Evolutionary conservation across 2,888 invertebrate genomes (phyloP), one percentile per base, ranked within the genome.

Genomic region (Siphlonurus alternatus): DNA sequence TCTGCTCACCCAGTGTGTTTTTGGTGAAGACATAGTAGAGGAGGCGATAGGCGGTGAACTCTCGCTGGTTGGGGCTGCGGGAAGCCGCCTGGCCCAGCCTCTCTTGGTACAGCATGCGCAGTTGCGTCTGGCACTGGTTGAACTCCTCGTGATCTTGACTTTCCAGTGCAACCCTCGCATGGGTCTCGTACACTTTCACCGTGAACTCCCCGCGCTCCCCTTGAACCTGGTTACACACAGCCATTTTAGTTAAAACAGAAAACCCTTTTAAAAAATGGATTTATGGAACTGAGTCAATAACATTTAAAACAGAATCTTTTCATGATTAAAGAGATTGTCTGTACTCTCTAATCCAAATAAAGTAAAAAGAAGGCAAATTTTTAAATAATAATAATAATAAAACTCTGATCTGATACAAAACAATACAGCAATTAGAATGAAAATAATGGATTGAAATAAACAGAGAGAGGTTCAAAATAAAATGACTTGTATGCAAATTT

Each of bases 131-230:
- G 75, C 99, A 99, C 76, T 99, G 98, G 80, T 99, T 99, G 75
- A 98, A 99, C 76, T 99, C 99, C 74, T 96, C 97, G 75, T 96
- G 95, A 74, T 99, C 99, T 63, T 94, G 93, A 78, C 92, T 96
- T 76, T 99, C 98, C 75, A 99, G 81, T 62, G 98, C 97, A 72
- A 99, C 93, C 64, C 97, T 83, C 2, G 97, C 98, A 79, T 99
- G 98, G 2, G 95, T 96, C 80, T 99, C 99, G 78, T 99, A 99
- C 15, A 99, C 99, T 73, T 90, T 84, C n/a, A 99, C 89, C 64
- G 98, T 96, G 74, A 99, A 96, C 68, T 82, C 82, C 78, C 96
- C 92, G 69, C 98, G 80, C 70, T 99, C 84, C 71, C 97, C 94
- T 83, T 99, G 99, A 61, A 97, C 90, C 92, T 93, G 70, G 10